Evolutionary conservation across 2,113 vertebrate genomes (phyloP).

Genomic region (Syngnathus typhle): DNA sequence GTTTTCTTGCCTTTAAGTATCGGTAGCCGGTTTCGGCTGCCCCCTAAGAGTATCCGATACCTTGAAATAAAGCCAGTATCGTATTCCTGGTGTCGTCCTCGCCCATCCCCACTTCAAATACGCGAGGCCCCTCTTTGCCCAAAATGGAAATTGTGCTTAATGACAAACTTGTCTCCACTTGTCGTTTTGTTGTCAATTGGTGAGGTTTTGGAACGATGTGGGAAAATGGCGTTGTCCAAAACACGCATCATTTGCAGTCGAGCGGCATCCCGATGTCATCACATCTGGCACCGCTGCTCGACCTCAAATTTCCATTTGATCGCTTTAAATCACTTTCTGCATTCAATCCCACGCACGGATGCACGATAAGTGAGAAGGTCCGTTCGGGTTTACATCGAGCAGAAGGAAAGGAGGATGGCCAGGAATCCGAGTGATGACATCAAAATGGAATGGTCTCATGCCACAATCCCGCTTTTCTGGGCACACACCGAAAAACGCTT

Average conservation of each 20-base stretch:
- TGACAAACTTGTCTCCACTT: background rate
- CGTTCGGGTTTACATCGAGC: conserved; percentile 30
- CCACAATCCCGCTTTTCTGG: conserved; percentile 58
- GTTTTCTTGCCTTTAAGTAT: too few species aligned
- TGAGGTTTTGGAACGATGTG: background rate
- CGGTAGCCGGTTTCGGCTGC: too few species aligned
- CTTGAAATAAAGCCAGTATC: too few species aligned
- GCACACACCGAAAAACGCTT: conserved; percentile 35
- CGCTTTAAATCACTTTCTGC: conserved; percentile 7
- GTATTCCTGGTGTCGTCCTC: too few species aligned
- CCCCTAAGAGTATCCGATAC: too few species aligned
- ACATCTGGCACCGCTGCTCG: background rate
- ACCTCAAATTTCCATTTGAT: conserved; percentile 8
- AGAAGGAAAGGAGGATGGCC: conserved; percentile 46
- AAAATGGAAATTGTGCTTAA: background rate
- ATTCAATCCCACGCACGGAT: conserved; percentile 11
- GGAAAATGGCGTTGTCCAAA: background rate
- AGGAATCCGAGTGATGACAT: conserved; percentile 68
- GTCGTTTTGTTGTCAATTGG: background rate
- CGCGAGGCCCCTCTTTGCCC: background rate
- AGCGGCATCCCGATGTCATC: background rate
- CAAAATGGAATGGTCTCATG: conserved; percentile 68
- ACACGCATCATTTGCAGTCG: background rate
- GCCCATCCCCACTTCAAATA: background rate
- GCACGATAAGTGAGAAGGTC: conserved; percentile 13